Evolutionary conservation across 2,888 invertebrate genomes (phyloP).

Genomic region (Hartigia nigra): DNA sequence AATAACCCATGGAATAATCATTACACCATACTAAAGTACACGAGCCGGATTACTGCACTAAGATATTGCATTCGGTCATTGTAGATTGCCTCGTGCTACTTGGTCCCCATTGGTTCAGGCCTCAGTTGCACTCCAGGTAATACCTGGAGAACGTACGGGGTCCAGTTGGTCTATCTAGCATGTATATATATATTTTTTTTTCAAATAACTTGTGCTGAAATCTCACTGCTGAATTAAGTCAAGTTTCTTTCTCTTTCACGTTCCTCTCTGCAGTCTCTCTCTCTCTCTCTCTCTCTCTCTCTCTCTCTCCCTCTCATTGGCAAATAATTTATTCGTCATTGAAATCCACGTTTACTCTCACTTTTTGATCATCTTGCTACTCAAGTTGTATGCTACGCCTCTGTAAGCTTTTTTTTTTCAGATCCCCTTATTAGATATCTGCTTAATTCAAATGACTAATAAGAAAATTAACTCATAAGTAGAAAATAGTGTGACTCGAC

Average conservation of each 20-base stretch:
- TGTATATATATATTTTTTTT: not conserved
- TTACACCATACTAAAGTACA: not conserved
- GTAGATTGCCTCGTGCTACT: conserved; percentile 64
- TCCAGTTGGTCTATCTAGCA: not conserved
- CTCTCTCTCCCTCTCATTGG: not conserved
- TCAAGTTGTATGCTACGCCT: not conserved
- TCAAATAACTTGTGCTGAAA: not conserved
- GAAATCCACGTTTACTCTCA: not conserved
- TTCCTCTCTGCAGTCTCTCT: not conserved
- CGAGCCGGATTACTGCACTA: conserved; percentile 44
- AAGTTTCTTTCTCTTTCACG: not conserved
- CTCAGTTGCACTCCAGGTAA: not conserved
- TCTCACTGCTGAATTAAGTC: not conserved
- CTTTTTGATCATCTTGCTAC: not conserved
- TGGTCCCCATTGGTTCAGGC: conserved; percentile 59
- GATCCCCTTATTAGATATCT: not conserved
- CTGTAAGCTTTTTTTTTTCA: not conserved
- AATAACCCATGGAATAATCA: not conserved
- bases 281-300: not conserved
- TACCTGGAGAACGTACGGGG: not conserved
- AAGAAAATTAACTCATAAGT: not conserved
- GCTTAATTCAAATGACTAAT: not conserved
- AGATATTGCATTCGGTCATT: conserved; percentile 54
- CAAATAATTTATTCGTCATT: not conserved
- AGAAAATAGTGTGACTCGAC: not conserved